Percentiles rank a stretch among this genome's conserved stretches.
Conservation (phyloP, 2,888 invertebrate species). For the Malthinus seriepunctatus region DNA sequence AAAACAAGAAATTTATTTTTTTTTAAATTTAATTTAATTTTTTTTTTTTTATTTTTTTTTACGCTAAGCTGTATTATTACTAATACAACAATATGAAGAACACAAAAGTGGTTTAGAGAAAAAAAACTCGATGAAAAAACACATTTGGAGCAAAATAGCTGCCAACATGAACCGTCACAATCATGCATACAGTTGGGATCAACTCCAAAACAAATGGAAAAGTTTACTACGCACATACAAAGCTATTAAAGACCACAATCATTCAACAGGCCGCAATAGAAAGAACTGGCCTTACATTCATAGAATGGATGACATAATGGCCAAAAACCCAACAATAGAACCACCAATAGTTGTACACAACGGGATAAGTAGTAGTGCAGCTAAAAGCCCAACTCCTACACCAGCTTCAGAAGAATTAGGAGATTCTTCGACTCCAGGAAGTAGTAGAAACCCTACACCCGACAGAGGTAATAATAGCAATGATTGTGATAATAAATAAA, state of each 20-base stretch:
- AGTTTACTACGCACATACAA: neutral
- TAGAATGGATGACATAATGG: constrained; percentile 1
- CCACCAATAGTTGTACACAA: constrained; percentile 4
- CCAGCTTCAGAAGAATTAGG: too few relatives aligned
- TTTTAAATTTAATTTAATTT: too few relatives aligned
- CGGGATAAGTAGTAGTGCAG: neutral
- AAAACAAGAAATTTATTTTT: too few relatives aligned
- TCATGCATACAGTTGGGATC: neutral
- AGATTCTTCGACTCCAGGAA: too few relatives aligned
- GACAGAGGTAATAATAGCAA: too few relatives aligned
- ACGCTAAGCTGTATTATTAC: constrained; percentile 5
- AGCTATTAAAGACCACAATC: neutral
- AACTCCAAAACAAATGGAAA: neutral
- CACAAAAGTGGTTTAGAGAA: neutral
- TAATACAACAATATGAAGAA: constrained; percentile 5
- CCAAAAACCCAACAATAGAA: neutral
- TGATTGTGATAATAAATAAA: too few relatives aligned
- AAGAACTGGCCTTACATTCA: neutral
- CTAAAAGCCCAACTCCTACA: too few relatives aligned
- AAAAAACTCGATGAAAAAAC: constrained; percentile 9
- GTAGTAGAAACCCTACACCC: too few relatives aligned
- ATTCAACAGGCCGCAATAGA: neutral
- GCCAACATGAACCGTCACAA: neutral
- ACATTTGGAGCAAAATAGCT: constrained; percentile 2
- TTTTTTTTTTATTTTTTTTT: too few relatives aligned